Conservation (phyloP, 2,888 invertebrate genomes). For the Cerastis leucographa region DNA sequence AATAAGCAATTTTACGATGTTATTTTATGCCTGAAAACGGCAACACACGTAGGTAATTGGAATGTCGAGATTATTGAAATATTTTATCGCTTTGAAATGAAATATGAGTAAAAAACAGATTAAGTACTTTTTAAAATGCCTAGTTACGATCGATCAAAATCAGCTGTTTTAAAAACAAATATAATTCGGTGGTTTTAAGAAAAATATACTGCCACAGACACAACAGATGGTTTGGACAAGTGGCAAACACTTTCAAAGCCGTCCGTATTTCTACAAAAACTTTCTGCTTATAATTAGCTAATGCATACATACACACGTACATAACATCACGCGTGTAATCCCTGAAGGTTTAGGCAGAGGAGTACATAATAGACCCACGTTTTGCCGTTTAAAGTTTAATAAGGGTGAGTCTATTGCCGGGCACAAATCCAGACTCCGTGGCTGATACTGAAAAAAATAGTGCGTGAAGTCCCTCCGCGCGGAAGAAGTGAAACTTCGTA, state of each 20-base stretch:
- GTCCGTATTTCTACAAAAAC: neutral
- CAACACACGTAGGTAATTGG: constrained; percentile 21
- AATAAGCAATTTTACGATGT: constrained; percentile 29
- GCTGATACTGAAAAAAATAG: neutral
- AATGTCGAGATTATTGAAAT: constrained; percentile 34
- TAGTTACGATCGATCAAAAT: neutral
- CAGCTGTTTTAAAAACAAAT: neutral
- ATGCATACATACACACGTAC: too few relatives aligned
- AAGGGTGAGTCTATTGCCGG: too few relatives aligned
- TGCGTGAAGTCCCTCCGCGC: too few relatives aligned
- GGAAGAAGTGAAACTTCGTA: too few relatives aligned
- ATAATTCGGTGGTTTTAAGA: neutral
- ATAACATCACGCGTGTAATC: too few relatives aligned
- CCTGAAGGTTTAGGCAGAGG: too few relatives aligned
- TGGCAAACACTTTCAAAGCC: neutral
- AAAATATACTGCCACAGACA: neutral
- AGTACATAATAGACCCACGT: too few relatives aligned
- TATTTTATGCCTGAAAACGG: constrained; percentile 38
- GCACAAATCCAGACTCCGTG: too few relatives aligned
- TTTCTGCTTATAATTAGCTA: neutral
- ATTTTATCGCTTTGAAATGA: constrained; percentile 7
- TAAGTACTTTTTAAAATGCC: too few relatives aligned
- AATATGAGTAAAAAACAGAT: neutral
- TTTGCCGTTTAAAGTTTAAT: too few relatives aligned
- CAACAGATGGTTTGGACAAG: neutral